Conservation (phyloP, 2,888 invertebrate species). For the Brassicogethes aeneus region DNA sequence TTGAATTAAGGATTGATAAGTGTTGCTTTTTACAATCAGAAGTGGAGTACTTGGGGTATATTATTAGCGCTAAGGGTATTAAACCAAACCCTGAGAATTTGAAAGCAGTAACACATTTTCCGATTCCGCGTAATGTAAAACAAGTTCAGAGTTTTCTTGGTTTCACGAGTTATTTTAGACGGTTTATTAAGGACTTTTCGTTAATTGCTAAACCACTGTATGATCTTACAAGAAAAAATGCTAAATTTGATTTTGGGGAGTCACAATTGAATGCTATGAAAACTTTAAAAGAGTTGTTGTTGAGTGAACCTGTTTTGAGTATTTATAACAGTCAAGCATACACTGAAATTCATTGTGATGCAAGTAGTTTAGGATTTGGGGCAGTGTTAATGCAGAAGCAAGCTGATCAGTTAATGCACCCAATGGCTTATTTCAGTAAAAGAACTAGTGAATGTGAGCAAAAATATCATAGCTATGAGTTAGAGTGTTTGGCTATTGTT, state of each 20-base stretch:
- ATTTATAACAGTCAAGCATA: not conserved
- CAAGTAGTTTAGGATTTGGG: no score
- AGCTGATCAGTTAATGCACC: not conserved
- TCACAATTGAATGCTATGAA: not conserved
- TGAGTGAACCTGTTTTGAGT: not conserved
- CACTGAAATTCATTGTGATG: not conserved
- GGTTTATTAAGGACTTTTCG: not conserved
- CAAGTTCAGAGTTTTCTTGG: not conserved
- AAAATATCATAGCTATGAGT: not conserved
- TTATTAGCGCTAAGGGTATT: constrained; percentile 7
- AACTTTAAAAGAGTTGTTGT: not conserved
- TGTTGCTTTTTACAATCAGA: constrained; percentile 6
- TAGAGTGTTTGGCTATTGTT: no score
- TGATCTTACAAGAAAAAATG: not conserved
- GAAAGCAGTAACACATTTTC: constrained; percentile 2
- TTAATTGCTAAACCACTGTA: not conserved
- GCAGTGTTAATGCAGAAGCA: not conserved
- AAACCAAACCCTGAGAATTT: constrained; percentile 8
- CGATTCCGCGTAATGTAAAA: not conserved
- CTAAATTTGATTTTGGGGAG: not conserved
- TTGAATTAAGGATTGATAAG: constrained; percentile 9
- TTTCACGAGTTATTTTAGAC: not conserved
- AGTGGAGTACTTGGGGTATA: constrained; percentile 9
- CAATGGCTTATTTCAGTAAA: not conserved
- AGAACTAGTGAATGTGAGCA: not conserved